Evolutionary conservation across 2,888 invertebrate species (phyloP).

Genomic region (Polyommatus icarus): DNA sequence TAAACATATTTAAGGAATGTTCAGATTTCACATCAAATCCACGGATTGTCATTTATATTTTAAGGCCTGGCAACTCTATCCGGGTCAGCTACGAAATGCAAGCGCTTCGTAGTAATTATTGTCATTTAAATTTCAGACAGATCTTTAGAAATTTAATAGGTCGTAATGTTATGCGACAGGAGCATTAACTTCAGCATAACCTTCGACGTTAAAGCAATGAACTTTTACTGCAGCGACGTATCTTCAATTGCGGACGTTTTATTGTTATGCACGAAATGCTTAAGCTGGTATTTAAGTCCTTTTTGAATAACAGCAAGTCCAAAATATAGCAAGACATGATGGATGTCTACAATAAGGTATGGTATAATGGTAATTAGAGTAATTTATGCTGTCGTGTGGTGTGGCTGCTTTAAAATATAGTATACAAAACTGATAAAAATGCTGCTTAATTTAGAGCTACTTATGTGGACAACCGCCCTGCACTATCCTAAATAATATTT

Average conservation of each 20-base stretch:
- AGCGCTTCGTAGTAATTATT: not conserved
- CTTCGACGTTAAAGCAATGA: not conserved
- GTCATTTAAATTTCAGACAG: constrained; percentile 12
- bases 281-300: no score
- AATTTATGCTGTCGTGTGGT: no score
- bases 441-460: no score
- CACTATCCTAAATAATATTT: not conserved
- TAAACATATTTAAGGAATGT: not conserved
- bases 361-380: no score
- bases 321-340: no score
- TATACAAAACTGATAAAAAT: no score
- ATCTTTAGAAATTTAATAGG: constrained; percentile 17
- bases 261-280: no score
- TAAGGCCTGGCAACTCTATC: not conserved
- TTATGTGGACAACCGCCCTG: not conserved
- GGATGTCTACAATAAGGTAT: no score
- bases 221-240: not conserved
- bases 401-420: no score
- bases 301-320: no score
- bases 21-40: not conserved
- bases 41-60: not conserved
- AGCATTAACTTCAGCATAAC: not conserved
- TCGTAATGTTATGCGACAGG: constrained; percentile 1
- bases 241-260: not conserved
- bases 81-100: not conserved